phyloP scores from a whole-genome alignment of 1,140 invertebrate species.

The Temnothorax longispinosus region DNA sequence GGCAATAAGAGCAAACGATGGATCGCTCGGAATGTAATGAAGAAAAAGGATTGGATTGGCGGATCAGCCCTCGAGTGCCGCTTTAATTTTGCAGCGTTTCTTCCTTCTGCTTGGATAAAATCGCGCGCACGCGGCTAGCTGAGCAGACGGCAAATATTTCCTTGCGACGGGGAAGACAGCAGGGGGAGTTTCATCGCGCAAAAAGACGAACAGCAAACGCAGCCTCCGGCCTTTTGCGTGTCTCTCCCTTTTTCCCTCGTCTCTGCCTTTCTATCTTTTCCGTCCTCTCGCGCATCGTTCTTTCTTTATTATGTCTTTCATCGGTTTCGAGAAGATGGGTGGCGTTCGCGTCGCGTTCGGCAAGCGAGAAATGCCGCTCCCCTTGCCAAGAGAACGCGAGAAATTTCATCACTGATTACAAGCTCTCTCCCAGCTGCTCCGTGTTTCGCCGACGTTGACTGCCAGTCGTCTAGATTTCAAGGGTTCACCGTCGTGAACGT shows the following conservation, averaged over 20 bases:
- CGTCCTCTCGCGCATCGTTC: neutral
- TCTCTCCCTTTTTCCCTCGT: neutral
- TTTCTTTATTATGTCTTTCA: neutral
- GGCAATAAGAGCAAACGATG: conserved; percentile 31
- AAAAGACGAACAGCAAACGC: conserved; percentile 44
- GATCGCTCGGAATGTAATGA: conserved; percentile 39
- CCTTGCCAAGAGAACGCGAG: neutral
- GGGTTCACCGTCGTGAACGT: neutral
- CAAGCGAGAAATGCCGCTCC: conserved; percentile 22
- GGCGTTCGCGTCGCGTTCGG: neutral
- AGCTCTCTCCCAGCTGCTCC: neutral
- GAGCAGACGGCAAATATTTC: conserved; percentile 59
- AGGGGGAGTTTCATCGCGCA: neutral
- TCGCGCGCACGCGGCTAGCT: neutral
- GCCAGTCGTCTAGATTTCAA: conserved; percentile 3
- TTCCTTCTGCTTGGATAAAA: conserved; percentile 49
- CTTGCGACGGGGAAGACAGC: neutral
- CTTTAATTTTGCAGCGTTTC: conserved; percentile 67
- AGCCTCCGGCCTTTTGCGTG: conserved; percentile 11
- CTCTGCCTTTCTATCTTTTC: neutral
- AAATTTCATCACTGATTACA: conserved; percentile 25
- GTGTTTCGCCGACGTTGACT: neutral
- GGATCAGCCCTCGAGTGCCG: conserved; percentile 46
- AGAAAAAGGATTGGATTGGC: conserved; percentile 52
- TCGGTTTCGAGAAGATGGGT: neutral